Evolutionary conservation across 2,113 vertebrate genomes (phyloP).

Genomic region (Tychaedon coryphoeus): DNA sequence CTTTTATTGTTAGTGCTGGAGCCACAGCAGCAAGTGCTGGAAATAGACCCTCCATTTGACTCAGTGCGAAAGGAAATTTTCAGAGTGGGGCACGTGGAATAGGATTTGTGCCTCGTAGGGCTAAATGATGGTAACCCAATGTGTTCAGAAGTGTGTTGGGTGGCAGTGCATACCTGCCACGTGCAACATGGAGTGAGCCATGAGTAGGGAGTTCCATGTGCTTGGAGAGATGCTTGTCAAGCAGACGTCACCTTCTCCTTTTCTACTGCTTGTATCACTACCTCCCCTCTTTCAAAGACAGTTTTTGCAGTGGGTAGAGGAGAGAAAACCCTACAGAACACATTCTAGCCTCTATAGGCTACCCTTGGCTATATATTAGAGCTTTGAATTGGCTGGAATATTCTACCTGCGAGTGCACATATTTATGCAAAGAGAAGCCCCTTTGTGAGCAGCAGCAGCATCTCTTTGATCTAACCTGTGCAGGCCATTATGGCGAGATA

Average conservation of each 20-base stretch:
- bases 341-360: not conserved
- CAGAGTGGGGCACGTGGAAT: not conserved
- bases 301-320: not conserved
- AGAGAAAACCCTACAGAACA: not conserved
- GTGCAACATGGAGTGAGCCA: fast-evolving
- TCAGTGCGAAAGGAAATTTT: not conserved
- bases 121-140: not conserved
- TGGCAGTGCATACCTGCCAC: fast-evolving
- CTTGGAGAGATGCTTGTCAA: not conserved
- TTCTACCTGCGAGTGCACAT: not conserved
- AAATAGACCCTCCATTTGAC: not conserved
- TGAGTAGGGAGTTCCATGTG: not conserved
- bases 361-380: not conserved
- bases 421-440: slow-evolving; percentile 32
- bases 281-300: not conserved
- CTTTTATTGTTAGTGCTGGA: slow-evolving; percentile 29
- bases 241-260: not conserved
- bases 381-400: not conserved
- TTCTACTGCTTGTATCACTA: not conserved
- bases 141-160: not conserved
- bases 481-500: slow-evolving; percentile 28
- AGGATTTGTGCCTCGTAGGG: not conserved
- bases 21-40: not conserved
- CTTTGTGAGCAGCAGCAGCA: slow-evolving; percentile 15
- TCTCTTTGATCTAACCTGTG: slow-evolving; percentile 56